These are phyloP conservation scores for Rhabdornis inornatus DNA, from an alignment of 2,113 vertebrate genomes.

Conservation along the genomic window DNA sequence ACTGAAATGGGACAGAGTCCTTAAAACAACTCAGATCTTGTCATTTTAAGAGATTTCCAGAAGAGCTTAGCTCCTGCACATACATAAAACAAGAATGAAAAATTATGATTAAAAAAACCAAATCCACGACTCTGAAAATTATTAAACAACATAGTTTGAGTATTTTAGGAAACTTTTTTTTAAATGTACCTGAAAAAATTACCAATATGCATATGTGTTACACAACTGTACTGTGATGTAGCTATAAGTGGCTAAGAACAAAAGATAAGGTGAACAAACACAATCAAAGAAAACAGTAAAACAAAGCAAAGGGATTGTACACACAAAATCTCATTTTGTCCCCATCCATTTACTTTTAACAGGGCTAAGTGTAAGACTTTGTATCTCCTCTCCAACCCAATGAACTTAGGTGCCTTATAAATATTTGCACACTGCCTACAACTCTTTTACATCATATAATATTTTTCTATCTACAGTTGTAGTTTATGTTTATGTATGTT, in stretches of 20 bases:
- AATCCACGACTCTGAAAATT: neutral
- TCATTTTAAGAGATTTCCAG: neutral
- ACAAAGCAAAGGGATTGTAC: neutral
- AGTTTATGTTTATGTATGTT: neutral
- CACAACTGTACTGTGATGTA: neutral
- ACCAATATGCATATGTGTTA: neutral
- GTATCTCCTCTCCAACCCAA: accelerated
- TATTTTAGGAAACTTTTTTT: neutral
- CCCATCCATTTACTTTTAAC: neutral
- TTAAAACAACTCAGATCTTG: neutral
- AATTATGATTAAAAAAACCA: neutral
- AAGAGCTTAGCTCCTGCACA: neutral
- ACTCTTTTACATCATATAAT: neutral
- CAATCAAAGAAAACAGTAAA: neutral
- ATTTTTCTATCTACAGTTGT: neutral
- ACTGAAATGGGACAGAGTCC: neutral
- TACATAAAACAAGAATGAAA: neutral
- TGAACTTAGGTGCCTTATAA: neutral
- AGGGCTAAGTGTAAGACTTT: neutral
- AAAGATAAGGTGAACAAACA: neutral
- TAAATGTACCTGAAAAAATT: neutral
- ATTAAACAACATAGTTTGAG: neutral
- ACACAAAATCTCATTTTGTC: neutral
- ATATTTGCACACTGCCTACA: neutral
- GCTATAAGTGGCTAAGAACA: neutral